Evolutionary conservation across 2,888 invertebrate species (phyloP).

Genomic region (Alcis repandata): DNA sequence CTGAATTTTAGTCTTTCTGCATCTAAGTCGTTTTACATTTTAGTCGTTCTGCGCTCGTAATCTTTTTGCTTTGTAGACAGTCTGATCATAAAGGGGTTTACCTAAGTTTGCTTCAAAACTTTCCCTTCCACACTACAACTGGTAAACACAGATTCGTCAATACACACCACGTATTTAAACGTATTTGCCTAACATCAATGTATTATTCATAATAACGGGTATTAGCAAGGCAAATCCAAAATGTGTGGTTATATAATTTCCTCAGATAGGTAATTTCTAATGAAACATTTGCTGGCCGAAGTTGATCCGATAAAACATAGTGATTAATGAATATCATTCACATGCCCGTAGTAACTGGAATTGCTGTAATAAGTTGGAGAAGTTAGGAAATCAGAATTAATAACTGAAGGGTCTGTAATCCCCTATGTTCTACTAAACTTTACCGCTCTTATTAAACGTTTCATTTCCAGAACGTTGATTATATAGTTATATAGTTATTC

Average conservation of each 20-base stretch:
- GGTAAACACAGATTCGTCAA: slow-evolving; percentile 30
- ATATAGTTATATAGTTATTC: too few species aligned
- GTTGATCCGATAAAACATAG: slow-evolving; percentile 12
- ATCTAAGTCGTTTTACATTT: too few species aligned
- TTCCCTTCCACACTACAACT: background rate
- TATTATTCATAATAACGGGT: slow-evolving; percentile 50
- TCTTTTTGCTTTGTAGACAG: too few species aligned
- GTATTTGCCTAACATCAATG: slow-evolving; percentile 49
- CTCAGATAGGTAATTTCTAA: too few species aligned
- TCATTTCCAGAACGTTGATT: too few species aligned
- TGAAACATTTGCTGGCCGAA: slow-evolving; percentile 43
- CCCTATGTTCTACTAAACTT: too few species aligned
- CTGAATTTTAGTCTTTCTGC: too few species aligned
- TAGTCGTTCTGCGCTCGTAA: too few species aligned
- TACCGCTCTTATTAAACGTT: too few species aligned
- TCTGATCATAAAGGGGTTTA: too few species aligned
- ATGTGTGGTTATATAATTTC: slow-evolving; percentile 47
- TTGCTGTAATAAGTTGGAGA: background rate
- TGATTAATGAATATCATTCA: slow-evolving; percentile 12
- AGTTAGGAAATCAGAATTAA: background rate
- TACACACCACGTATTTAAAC: slow-evolving; percentile 43
- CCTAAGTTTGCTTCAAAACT: background rate
- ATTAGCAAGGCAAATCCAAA: slow-evolving; percentile 52
- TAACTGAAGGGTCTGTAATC: too few species aligned
- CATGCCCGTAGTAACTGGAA: background rate